These are phyloP conservation scores for Prionailurus bengalensis DNA, from an alignment of 2,113 vertebrate genomes.

Conservation along the genomic window DNA sequence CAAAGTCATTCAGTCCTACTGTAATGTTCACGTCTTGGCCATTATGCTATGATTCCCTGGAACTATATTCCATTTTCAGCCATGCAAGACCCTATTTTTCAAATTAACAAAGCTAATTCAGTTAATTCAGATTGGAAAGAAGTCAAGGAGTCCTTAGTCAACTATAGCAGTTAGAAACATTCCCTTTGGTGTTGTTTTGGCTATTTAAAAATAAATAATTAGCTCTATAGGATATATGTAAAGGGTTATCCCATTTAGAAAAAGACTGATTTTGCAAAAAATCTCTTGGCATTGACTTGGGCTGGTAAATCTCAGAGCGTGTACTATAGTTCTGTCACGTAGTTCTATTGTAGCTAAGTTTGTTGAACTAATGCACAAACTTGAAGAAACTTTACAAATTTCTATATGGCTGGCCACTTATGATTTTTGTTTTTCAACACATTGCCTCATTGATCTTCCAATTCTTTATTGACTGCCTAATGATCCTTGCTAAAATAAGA, in stretches of 20 bases:
- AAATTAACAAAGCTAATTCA: neutral
- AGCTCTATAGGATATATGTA: neutral
- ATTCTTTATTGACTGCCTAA: too few species aligned
- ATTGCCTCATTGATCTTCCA: neutral
- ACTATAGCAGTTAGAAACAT: neutral
- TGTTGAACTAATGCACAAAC: neutral
- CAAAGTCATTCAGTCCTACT: neutral
- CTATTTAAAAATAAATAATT: constrained; percentile 9
- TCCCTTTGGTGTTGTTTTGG: neutral
- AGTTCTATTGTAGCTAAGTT: neutral
- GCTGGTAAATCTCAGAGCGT: neutral
- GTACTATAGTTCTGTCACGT: neutral
- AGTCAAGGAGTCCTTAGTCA: neutral
- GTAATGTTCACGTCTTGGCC: neutral
- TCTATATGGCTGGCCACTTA: too few species aligned
- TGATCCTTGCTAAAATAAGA: neutral
- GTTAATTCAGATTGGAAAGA: neutral
- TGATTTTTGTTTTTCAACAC: neutral
- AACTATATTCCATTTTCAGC: neutral
- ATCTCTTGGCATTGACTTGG: neutral
- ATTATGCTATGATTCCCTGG: neutral
- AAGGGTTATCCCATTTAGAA: neutral
- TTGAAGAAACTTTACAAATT: neutral
- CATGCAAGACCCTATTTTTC: neutral
- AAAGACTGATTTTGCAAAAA: neutral